Base-by-base conservation (phyloP, 2,888 invertebrate genomes). In the Lycia hirtaria region DNA sequence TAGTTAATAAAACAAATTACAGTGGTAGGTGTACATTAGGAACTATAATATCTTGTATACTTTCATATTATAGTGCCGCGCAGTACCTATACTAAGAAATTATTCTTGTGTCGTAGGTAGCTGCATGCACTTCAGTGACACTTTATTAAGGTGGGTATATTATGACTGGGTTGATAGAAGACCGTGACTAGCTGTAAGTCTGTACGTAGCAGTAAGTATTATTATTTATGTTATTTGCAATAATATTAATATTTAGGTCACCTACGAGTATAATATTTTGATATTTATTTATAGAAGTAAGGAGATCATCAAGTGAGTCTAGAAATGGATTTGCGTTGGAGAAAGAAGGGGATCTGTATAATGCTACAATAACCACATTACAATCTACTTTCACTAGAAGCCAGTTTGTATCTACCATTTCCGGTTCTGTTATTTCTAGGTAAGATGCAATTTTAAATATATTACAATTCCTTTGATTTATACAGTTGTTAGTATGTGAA, bases 221-320 rank as follows among this genome's bases (percentile, higher is more conserved):
- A n/a, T 58, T 53, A 4, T 20, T 14, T 9, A 32, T 17, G 17
- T n/a, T 40, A 7, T 28, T 14, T 17, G 12, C n/a, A n/a, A n/a
- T n/a, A 1, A 58, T 62, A 12, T 56, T 51, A 48, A 62, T 47
- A n/a, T 66, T 64, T 9, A 65, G 4, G 22, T 71, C 65, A n/a
- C 68, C 68, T 1, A n/a, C n/a, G n/a, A n/a, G n/a, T n/a, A 28
- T 10, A 4, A 55, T 14, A 9, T 19, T 30, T 19, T 54, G 32
- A 19, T 4, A 41, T 6, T 32, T 41, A 24, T 38, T 40, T 2
- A 30, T 6, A 7, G 14, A 0, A 2, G 4, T 19, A 1, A 52
- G 9, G 2, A 52, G 4, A 7, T 6, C 6, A 9, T 55, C 24
- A 9, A 55, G 28, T 6, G 32, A 26, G 3, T 20, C n/a, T n/a